These are phyloP conservation scores for Acanthochromis polyacanthus DNA, from an alignment of 2,113 vertebrate species.

Conservation along the genomic window DNA sequence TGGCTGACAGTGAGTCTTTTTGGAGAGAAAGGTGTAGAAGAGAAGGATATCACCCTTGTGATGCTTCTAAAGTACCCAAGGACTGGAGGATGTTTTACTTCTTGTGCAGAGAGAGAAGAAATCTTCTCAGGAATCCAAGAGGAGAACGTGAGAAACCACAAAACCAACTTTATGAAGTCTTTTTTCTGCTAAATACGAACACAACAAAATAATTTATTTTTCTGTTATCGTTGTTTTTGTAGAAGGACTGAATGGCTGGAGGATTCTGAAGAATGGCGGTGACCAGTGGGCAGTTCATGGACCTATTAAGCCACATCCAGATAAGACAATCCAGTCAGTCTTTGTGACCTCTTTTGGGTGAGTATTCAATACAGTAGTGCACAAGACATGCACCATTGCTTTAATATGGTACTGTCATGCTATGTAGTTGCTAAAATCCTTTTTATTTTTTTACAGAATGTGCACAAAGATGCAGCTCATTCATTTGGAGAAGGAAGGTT, in stretches of 20 bases:
- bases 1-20: conserved; percentile 75
- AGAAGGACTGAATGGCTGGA: conserved; percentile 73
- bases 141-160: conserved; percentile 69
- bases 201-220: neutral
- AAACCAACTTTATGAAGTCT: neutral
- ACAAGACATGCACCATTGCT: too few relatives aligned
- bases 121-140: conserved; percentile 80
- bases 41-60: conserved; percentile 55
- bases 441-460: conserved; percentile 51
- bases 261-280: conserved; percentile 69
- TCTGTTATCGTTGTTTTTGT: neutral
- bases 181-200: neutral
- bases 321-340: conserved; percentile 53
- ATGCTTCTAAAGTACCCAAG: conserved; percentile 19
- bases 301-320: conserved; percentile 42
- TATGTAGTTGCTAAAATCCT: neutral
- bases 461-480: conserved; percentile 78
- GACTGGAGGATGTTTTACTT: conserved; percentile 79
- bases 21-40: conserved; percentile 78
- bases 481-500: conserved; percentile 74
- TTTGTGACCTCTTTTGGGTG: conserved; percentile 82
- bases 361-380: conserved; percentile 27
- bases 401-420: neutral
- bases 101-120: conserved; percentile 70
- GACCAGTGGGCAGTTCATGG: conserved; percentile 65